Evolutionary conservation across 2,797 vertebrate species (phyloP).

Genomic region (Sparidentex hasta): DNA sequence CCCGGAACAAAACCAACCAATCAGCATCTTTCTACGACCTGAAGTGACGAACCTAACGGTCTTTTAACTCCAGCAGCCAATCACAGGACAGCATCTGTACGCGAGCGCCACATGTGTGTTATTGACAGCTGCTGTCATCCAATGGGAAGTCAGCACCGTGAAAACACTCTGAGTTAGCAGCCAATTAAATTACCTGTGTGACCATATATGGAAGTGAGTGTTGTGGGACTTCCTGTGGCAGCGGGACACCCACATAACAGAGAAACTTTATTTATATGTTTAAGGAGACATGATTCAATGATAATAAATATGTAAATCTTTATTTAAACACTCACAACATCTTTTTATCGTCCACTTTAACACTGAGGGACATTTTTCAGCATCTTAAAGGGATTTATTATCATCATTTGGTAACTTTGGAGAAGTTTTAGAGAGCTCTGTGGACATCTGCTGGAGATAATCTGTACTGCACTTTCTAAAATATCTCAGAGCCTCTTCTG

Average conservation of each 20-base stretch:
- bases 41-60: rapidly evolving
- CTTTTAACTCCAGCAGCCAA: constrained; percentile 22
- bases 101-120: rapidly evolving
- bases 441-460: constrained; percentile 25
- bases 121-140: constrained; percentile 25
- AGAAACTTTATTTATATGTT: not conserved
- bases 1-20: not conserved
- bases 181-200: constrained; percentile 2
- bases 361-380: not conserved
- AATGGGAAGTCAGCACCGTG: constrained; percentile 21
- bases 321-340: not conserved
- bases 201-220: constrained; percentile 21
- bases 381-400: not conserved
- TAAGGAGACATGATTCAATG: not conserved
- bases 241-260: not conserved
- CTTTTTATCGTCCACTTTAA: not conserved
- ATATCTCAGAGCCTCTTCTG: constrained; percentile 24
- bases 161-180: not conserved
- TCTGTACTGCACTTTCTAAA: constrained; percentile 28
- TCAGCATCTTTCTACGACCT: not conserved
- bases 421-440: constrained; percentile 16
- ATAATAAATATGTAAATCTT: not conserved
- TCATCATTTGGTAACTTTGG: constrained; percentile 10
- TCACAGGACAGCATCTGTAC: not conserved
- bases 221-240: rapidly evolving